A percentile compares a stretch with the other conserved stretches of the same genome.
These are phyloP conservation scores for Rhea americana DNA, from an alignment of 2,113 vertebrate species.

Conservation along the genomic window DNA sequence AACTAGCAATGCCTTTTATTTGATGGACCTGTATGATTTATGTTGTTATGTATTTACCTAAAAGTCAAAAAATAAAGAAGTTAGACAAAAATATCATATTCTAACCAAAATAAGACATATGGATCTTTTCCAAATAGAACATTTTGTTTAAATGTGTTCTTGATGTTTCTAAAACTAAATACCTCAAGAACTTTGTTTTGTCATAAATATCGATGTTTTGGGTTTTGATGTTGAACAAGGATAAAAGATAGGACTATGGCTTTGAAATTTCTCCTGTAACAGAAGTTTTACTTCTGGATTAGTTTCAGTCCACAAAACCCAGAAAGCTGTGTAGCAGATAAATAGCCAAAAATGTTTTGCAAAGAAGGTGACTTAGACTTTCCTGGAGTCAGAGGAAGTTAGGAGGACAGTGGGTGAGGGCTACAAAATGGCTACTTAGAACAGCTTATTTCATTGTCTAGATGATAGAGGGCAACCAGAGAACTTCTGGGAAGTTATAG, in stretches of 20 bases:
- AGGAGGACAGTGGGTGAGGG: not conserved
- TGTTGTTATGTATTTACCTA: not conserved
- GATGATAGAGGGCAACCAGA: not conserved
- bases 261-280: not conserved
- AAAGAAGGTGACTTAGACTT: not conserved
- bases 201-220: not conserved
- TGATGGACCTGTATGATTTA: not conserved
- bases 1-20: not conserved
- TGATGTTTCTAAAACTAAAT: not conserved
- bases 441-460: not conserved
- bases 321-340: not conserved
- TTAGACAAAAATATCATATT: not conserved
- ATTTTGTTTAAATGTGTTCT: not conserved
- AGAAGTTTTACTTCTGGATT: not conserved
- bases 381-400: not conserved
- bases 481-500: not conserved
- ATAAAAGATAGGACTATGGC: not conserved
- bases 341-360: not conserved
- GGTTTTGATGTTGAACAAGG: not conserved
- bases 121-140: not conserved
- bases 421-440: not conserved
- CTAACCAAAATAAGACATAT: not conserved
- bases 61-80: not conserved
- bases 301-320: not conserved
- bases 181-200: rapidly evolving